These are phyloP conservation scores for Agonopterix alstromeriana DNA, from an alignment of 2,888 invertebrate species.

Conservation along the genomic window DNA sequence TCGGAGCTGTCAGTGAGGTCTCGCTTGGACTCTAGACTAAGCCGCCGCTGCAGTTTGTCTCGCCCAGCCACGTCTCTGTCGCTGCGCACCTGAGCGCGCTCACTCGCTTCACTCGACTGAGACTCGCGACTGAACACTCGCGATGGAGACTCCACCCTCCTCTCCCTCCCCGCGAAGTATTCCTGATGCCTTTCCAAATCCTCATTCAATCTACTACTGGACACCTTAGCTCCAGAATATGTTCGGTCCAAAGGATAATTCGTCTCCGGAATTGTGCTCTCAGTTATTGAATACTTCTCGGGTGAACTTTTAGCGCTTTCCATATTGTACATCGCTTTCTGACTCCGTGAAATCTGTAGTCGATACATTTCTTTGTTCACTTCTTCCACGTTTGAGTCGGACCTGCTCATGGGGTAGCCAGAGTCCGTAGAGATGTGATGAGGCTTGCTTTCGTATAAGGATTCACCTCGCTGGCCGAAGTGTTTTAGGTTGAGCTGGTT, in stretches of 20 bases:
- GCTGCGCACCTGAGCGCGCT: constrained; percentile 47
- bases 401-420: constrained; percentile 65
- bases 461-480: constrained; percentile 66
- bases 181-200: constrained; percentile 64
- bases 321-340: constrained; percentile 67
- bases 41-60: constrained; percentile 77
- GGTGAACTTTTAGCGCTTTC: constrained; percentile 61
- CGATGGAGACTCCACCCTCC: constrained; percentile 50
- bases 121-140: constrained; percentile 44
- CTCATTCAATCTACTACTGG: constrained; percentile 62
- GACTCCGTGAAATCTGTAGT: constrained; percentile 68
- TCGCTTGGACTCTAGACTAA: constrained; percentile 83
- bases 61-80: constrained; percentile 35
- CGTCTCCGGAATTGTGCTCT: constrained; percentile 55
- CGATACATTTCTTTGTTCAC: constrained; percentile 74
- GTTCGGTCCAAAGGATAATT: constrained; percentile 67
- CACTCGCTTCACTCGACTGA: constrained; percentile 57
- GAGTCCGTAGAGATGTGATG: constrained; percentile 67
- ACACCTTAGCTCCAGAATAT: constrained; percentile 66
- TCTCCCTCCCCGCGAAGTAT: constrained; percentile 48
- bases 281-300: constrained; percentile 54
- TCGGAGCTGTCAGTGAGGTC: constrained; percentile 84
- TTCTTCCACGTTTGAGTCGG: constrained; percentile 71
- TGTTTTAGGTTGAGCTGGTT: constrained; percentile 66
- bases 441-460: constrained; percentile 64